Conservation (phyloP, 2,113 vertebrate genomes). For the Myxocyprinus asiaticus region DNA sequence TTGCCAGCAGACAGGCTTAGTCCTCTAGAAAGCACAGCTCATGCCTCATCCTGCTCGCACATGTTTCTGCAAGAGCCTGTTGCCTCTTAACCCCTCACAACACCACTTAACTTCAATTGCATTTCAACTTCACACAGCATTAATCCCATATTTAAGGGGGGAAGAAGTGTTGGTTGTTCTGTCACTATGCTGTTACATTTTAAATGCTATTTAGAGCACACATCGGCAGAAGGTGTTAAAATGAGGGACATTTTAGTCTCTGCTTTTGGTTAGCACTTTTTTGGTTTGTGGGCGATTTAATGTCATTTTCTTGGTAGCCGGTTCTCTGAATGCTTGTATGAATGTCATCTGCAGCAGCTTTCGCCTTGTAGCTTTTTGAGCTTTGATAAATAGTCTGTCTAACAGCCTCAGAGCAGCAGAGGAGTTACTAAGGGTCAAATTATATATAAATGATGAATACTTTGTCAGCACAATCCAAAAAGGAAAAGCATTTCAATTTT, state of each 20-base stretch:
- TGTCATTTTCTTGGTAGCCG: too few species aligned
- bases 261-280: too few species aligned
- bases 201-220: not conserved
- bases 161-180: not conserved
- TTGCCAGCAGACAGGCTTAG: not conserved
- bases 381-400: not conserved
- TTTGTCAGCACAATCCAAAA: slow-evolving; percentile 21
- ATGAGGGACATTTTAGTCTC: not conserved
- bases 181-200: not conserved
- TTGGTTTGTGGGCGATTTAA: not conserved
- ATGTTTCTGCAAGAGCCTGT: slow-evolving; percentile 17
- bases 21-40: slow-evolving; percentile 16
- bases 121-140: not conserved
- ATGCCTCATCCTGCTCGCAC: slow-evolving; percentile 32
- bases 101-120: not conserved
- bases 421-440: not conserved
- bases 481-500: not conserved
- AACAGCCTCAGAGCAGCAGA: not conserved
- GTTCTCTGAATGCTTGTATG: not conserved
- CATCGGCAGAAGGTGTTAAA: not conserved
- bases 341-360: not conserved
- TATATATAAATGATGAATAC: not conserved
- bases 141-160: not conserved
- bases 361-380: not conserved
- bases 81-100: not conserved